Conservation (phyloP, 2,797 vertebrate species). For the Melanotaenia parkinsoni region DNA sequence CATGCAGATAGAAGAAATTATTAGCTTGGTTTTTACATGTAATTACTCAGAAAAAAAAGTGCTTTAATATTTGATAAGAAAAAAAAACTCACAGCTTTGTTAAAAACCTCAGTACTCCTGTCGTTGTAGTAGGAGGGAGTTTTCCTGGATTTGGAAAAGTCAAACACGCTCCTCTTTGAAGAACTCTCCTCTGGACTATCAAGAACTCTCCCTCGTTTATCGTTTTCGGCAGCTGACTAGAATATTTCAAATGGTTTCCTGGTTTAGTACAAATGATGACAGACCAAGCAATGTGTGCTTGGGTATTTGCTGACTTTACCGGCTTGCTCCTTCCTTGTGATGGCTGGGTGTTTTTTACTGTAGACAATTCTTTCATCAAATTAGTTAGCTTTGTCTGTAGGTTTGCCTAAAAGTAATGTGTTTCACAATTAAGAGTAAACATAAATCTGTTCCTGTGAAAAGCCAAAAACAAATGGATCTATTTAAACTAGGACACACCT, state of each 20-base stretch:
- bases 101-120: conserved; percentile 35
- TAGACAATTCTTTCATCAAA: conserved; percentile 61
- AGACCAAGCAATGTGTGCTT: background rate
- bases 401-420: conserved; percentile 54
- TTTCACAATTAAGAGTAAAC: background rate
- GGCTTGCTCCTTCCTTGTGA: conserved; percentile 38
- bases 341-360: conserved; percentile 47
- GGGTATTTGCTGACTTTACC: conserved; percentile 24
- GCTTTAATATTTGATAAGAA: background rate
- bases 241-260: conserved; percentile 3
- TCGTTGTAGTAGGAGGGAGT: conserved; percentile 46
- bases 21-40: too few relatives aligned
- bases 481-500: conserved; percentile 69
- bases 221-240: conserved; percentile 39
- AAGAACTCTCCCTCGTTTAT: conserved; percentile 18
- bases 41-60: too few relatives aligned
- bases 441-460: background rate
- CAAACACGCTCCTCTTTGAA: conserved; percentile 46
- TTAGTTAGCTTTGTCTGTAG: conserved; percentile 62
- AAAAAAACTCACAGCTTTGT: conserved; percentile 70
- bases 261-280: conserved; percentile 5
- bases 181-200: conserved; percentile 44
- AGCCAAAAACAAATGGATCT: background rate
- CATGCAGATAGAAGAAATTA: background rate
- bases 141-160: conserved; percentile 56